Percentiles rank a stretch among this genome's conserved stretches.
phyloP scores from a whole-genome alignment of 2,797 vertebrate species.

The Pantherophis vulpinus region DNA sequence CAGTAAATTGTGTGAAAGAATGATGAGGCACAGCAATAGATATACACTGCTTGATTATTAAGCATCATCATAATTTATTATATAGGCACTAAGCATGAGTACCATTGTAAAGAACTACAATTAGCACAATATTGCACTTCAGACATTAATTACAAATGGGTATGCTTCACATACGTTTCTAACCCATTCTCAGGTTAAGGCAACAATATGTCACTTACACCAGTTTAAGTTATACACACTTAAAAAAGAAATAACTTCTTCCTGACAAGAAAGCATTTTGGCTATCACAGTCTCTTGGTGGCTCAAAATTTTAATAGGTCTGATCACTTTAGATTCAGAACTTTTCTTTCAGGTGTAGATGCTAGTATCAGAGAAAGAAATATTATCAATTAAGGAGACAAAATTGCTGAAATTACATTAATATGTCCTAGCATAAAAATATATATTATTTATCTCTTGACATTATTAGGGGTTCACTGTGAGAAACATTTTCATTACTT shows the following conservation, averaged over 20 bases:
- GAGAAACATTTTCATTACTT: not conserved
- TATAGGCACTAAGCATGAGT: accelerated
- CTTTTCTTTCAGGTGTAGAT: not conserved
- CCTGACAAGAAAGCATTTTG: not conserved
- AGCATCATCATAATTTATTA: not conserved
- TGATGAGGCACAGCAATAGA: not conserved
- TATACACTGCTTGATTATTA: not conserved
- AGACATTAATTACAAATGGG: not conserved
- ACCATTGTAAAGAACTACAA: not conserved
- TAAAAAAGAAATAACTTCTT: not conserved
- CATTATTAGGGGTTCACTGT: not conserved
- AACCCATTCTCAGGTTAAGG: not conserved
- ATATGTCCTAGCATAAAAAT: constrained; percentile 19
- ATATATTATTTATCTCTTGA: not conserved
- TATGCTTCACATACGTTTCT: not conserved
- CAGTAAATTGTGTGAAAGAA: not conserved
- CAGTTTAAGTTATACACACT: not conserved
- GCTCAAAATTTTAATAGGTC: not conserved
- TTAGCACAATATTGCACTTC: not conserved
- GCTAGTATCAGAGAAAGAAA: not conserved
- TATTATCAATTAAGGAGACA: constrained; percentile 3
- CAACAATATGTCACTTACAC: constrained; percentile 8
- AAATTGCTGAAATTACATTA: not conserved
- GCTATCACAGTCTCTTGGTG: not conserved
- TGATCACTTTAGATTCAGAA: not conserved